A percentile compares a stretch with the other conserved stretches of the same genome.
Conservation (phyloP, 2,888 invertebrate species). For the Desoria tigrina region DNA sequence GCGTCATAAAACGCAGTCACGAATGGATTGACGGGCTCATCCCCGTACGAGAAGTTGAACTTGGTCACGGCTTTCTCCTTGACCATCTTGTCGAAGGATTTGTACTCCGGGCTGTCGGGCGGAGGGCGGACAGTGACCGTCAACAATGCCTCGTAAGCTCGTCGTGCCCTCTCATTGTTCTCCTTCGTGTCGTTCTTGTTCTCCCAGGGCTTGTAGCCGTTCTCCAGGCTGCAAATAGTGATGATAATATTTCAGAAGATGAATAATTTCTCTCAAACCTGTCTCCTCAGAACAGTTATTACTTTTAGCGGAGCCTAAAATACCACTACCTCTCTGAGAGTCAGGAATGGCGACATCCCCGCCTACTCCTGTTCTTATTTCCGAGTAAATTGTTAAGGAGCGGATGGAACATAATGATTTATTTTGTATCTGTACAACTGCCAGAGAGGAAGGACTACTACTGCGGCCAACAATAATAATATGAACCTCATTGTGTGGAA, state of each 20-base stretch:
- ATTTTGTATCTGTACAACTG: too few species aligned
- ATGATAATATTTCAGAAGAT: slow-evolving; percentile 6
- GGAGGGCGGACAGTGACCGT: slow-evolving; percentile 80
- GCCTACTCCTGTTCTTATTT: too few species aligned
- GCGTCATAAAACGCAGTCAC: slow-evolving; percentile 96
- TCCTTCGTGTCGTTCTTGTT: slow-evolving; percentile 75
- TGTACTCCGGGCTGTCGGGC: slow-evolving; percentile 72
- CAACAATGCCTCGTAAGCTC: slow-evolving; percentile 82
- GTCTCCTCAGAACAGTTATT: too few species aligned
- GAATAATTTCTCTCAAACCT: not conserved
- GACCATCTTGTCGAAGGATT: slow-evolving; percentile 74
- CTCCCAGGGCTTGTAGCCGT: slow-evolving; percentile 80
- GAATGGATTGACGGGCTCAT: slow-evolving; percentile 82
- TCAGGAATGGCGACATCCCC: too few species aligned
- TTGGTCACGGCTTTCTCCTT: slow-evolving; percentile 55
- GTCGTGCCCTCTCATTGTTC: slow-evolving; percentile 77
- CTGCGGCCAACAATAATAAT: too few species aligned
- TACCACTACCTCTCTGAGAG: too few species aligned
- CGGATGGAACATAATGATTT: too few species aligned
- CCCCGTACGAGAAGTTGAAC: slow-evolving; percentile 60
- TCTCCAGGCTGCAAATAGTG: slow-evolving; percentile 61
- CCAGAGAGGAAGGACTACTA: too few species aligned
- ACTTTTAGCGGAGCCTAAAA: too few species aligned
- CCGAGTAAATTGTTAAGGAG: too few species aligned
- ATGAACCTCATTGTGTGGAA: too few species aligned